Evolutionary conservation across 2,888 invertebrate species (phyloP), one percentile per base, ranked within the genome.

Genomic region (Gastracanthus pulcherrimus): DNA sequence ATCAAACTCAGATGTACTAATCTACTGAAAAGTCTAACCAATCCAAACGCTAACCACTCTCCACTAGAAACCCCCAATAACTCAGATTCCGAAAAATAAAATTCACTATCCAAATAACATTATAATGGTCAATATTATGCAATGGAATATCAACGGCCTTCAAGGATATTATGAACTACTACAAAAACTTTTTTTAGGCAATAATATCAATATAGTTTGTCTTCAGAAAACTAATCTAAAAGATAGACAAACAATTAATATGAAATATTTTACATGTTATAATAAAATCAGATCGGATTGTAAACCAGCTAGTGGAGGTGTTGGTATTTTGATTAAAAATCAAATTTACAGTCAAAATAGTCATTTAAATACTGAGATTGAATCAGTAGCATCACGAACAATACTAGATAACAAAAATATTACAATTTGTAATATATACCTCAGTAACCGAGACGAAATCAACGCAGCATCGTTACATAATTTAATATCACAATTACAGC

Each of bases 111-210:
- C 11, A 76, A 45, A 64, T 16, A 6, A 48, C 5, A 74, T n/a
- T 1, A 34, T 55, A 34, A 82, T 82, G 82, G 19, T 13, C 0
- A 70, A 23, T 11, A 72, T 85, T 19, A 34, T 86, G 4, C 85
- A 86, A 71, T 86, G 86, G 85, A 86, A 86, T 66, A 78, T 84
- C 7, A 85, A 85, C 62, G 84, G 85, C 41, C 82, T 48, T 34
- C 55, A 31, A 11, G 45, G 41, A 7, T 80, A 84, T 31, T 75
- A 75, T 45, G 82, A 82, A 80, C 67, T 80, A 31, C 74, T 86
- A 23, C 38, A 86, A 72, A 6, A 84, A 72, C 72, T 86, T 29
- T 71, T 82, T 2, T 23, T 26, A 1, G 26, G 80, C 26, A 13
- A 55, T n/a, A 34, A 79, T 16, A 76, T 82, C 0, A 11, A 51